A percentile compares a stretch with the other conserved stretches of the same genome.
These are phyloP conservation scores for Irena cyanogastra DNA, from an alignment of 2,113 vertebrate genomes.

Conservation along the genomic window DNA sequence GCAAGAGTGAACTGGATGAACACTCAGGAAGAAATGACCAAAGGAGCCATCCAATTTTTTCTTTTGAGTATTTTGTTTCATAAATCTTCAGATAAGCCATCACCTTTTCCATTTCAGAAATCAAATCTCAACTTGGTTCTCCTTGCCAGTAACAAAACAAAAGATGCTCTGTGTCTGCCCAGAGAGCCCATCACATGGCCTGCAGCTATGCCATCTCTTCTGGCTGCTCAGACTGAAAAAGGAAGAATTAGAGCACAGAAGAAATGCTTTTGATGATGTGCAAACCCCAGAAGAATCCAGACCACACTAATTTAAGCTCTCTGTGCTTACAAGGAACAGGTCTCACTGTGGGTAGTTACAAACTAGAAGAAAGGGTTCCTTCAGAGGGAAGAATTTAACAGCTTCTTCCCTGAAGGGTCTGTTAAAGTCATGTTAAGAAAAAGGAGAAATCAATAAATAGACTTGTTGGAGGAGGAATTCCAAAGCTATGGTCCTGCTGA, in stretches of 20 bases:
- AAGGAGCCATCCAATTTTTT: background rate
- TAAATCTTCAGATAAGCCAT: background rate
- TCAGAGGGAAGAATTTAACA: background rate
- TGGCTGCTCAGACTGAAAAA: background rate
- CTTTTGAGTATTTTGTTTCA: background rate
- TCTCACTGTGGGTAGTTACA: background rate
- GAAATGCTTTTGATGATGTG: background rate
- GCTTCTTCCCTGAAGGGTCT: background rate
- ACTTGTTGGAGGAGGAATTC: background rate
- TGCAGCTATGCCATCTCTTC: background rate
- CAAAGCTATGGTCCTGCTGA: background rate
- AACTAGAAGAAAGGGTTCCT: background rate
- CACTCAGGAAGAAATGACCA: background rate
- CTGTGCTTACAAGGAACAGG: background rate
- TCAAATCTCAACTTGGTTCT: background rate
- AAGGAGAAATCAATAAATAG: background rate
- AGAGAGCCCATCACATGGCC: background rate
- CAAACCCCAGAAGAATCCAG: background rate
- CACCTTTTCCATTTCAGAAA: background rate
- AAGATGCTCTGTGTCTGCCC: background rate
- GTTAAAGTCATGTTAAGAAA: background rate
- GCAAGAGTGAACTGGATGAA: background rate
- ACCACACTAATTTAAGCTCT: background rate
- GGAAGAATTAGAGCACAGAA: background rate
- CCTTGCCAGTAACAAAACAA: background rate